Evolutionary conservation across 2,797 vertebrate genomes (phyloP).

Genomic region (Hephaestus fuliginosus): DNA sequence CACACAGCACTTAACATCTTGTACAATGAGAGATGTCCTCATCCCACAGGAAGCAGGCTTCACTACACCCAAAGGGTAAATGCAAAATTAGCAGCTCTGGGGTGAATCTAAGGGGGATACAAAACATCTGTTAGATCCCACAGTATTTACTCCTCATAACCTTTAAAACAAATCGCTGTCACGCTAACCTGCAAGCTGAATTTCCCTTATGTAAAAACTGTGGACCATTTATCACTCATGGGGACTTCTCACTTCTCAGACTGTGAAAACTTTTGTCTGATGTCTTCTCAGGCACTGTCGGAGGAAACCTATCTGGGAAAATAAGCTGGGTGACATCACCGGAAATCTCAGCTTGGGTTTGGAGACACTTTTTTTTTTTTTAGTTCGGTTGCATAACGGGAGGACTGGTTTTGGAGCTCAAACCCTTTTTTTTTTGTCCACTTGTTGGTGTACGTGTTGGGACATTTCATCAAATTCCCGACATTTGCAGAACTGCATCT

Average conservation of each 20-base stretch:
- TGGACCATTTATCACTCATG: neutral
- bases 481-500: neutral
- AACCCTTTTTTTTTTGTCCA: neutral
- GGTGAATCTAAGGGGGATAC: slow-evolving; percentile 61
- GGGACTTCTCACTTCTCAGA: neutral
- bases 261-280: neutral
- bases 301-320: slow-evolving; percentile 1
- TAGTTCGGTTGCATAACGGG: neutral
- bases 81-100: slow-evolving; percentile 72
- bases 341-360: neutral
- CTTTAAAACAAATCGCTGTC: slow-evolving; percentile 38
- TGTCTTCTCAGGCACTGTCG: neutral
- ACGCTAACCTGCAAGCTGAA: slow-evolving; percentile 12
- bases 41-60: slow-evolving; percentile 74
- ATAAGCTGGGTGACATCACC: neutral
- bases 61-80: slow-evolving; percentile 75
- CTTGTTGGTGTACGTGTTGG: neutral
- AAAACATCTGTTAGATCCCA: slow-evolving; percentile 71
- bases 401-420: neutral
- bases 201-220: neutral
- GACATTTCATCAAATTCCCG: neutral
- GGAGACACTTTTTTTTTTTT: neutral
- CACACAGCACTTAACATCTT: slow-evolving; percentile 44
- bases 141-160: slow-evolving; percentile 44
- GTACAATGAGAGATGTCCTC: slow-evolving; percentile 54